Percentiles rank a stretch among this genome's conserved stretches.
These are phyloP conservation scores for Aurelia aurita DNA, from an alignment of 30 jellyfish, hydroid and myxozoan species.

Conservation along the genomic window DNA sequence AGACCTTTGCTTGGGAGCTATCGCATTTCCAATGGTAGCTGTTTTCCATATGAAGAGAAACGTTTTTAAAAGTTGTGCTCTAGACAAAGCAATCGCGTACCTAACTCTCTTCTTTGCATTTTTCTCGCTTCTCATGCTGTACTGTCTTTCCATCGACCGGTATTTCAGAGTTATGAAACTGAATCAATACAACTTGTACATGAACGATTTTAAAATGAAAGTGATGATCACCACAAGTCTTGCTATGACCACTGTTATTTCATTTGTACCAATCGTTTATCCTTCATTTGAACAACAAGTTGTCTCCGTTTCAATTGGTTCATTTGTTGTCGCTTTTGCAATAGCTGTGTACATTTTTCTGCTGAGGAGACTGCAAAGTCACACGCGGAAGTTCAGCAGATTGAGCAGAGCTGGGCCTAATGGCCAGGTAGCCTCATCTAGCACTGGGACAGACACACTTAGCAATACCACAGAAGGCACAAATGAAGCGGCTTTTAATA, in stretches of 20 bases:
- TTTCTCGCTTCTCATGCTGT: constrained; percentile 53
- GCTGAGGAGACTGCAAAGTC: too few species aligned
- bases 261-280: not conserved
- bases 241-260: constrained; percentile 7
- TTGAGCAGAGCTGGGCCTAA: too few species aligned
- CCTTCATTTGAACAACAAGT: constrained; percentile 22
- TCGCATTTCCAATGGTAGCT: constrained; percentile 28
- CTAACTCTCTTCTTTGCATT: constrained; percentile 22
- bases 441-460: not conserved
- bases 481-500: not conserved
- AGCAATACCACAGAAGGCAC: not conserved
- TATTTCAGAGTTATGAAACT: constrained; percentile 47
- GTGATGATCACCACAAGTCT: constrained; percentile 9
- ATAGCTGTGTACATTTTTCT: not conserved
- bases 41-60: not conserved
- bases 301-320: not conserved
- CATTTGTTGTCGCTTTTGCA: not conserved
- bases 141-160: constrained; percentile 38
- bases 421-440: too few species aligned
- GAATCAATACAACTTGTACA: constrained; percentile 39
- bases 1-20: constrained; percentile 44
- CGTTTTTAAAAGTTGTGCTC: constrained; percentile 17
- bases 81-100: constrained; percentile 22
- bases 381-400: too few species aligned
- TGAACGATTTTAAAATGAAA: constrained; percentile 52